Percentiles rank a stretch among this genome's conserved stretches.
Evolutionary conservation across 1,140 invertebrate genomes (phyloP).

Genomic region (Papilio polytes): DNA sequence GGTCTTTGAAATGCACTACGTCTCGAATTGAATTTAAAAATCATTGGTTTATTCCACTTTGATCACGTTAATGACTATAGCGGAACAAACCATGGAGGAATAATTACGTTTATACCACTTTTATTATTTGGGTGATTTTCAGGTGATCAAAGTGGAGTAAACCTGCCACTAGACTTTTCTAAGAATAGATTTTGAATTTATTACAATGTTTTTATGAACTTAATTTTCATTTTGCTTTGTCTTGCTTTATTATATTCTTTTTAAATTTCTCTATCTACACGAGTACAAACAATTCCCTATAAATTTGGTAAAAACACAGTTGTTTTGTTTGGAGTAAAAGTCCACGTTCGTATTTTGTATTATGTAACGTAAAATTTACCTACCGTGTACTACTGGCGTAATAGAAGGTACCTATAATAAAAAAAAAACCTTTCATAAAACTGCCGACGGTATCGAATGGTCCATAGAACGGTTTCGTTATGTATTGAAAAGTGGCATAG

Average conservation of each 20-base stretch:
- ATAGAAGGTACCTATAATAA: slow-evolving; percentile 1
- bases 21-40: too few species aligned
- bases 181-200: background rate
- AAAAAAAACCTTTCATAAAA: slow-evolving; percentile 22
- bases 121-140: background rate
- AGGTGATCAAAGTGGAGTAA: background rate
- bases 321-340: background rate
- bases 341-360: background rate
- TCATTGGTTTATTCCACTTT: background rate
- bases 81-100: background rate
- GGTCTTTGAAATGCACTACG: background rate
- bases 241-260: background rate
- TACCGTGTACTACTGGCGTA: background rate
- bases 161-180: background rate
- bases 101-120: background rate
- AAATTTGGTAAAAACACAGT: background rate
- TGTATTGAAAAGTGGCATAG: background rate
- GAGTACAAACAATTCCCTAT: background rate
- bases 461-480: slow-evolving; percentile 5
- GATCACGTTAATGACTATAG: background rate
- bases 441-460: slow-evolving; percentile 16
- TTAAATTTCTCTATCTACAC: background rate
- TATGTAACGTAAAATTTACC: slow-evolving; percentile 23
- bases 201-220: background rate
- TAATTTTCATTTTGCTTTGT: background rate